phyloP scores from a whole-genome alignment of 2,113 vertebrate genomes.

The Hirundichthys speculiger region DNA sequence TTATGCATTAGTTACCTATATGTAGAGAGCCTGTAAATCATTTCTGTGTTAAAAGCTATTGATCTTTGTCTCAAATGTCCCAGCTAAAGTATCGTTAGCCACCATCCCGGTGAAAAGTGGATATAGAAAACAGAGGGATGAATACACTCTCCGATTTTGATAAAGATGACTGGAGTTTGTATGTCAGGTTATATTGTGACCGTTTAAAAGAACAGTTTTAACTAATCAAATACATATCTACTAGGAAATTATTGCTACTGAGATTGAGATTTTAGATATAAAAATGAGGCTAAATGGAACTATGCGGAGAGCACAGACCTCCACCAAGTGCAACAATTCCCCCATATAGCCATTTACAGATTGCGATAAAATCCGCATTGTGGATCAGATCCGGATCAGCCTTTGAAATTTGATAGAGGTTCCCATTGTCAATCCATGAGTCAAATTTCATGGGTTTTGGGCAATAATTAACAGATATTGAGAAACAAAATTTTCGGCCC shows the following conservation, averaged over 20 bases:
- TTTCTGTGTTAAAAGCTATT: not conserved
- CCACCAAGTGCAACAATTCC: too few relatives aligned
- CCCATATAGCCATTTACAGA: too few relatives aligned
- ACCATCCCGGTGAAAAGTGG: not conserved
- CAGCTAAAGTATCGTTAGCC: not conserved
- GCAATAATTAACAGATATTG: too few relatives aligned
- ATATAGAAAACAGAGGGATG: not conserved
- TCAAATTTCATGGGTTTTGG: too few relatives aligned
- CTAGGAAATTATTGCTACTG: not conserved
- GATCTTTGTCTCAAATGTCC: conserved; percentile 10
- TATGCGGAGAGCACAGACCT: too few relatives aligned
- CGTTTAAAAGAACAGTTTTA: not conserved
- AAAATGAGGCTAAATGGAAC: too few relatives aligned
- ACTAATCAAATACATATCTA: not conserved
- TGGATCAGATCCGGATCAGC: too few relatives aligned
- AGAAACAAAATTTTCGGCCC: too few relatives aligned
- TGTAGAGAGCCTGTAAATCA: not conserved
- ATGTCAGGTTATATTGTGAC: not conserved
- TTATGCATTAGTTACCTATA: not conserved
- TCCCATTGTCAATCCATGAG: too few relatives aligned
- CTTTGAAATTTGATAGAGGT: too few relatives aligned
- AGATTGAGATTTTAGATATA: too few relatives aligned
- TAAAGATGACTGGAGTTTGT: not conserved
- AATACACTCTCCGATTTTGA: not conserved
- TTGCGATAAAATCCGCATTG: too few relatives aligned